Conservation (phyloP, 1,140 invertebrate species). For the Magallana ariakensis region DNA sequence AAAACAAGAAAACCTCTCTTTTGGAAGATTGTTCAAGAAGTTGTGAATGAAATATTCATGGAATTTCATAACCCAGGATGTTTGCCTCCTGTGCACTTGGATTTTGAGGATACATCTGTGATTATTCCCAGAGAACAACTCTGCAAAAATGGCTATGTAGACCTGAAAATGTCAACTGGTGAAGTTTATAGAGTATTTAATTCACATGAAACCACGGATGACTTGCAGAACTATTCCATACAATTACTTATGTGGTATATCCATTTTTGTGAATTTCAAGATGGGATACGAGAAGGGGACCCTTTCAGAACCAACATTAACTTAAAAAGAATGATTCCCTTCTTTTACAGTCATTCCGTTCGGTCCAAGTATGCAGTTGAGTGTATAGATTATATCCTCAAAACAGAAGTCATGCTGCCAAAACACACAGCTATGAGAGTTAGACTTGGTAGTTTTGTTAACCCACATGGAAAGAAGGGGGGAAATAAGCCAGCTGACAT, state of each 20-base stretch:
- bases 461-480: constrained; percentile 44
- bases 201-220: neutral
- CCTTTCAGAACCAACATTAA: constrained; percentile 25
- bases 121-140: constrained; percentile 13
- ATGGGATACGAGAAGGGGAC: constrained; percentile 34
- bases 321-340: constrained; percentile 40
- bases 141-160: constrained; percentile 23
- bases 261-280: constrained; percentile 35
- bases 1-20: constrained; percentile 14
- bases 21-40: constrained; percentile 7
- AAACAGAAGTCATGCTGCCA: constrained; percentile 55
- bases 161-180: constrained; percentile 10
- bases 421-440: constrained; percentile 40
- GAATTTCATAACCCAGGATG: constrained; percentile 25
- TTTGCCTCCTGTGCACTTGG: constrained; percentile 9
- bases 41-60: constrained; percentile 31
- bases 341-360: constrained; percentile 42
- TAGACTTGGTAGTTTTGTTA: constrained; percentile 55
- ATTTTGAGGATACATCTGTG: constrained; percentile 3
- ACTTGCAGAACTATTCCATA: neutral
- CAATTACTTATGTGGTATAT: constrained; percentile 30
- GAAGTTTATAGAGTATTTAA: neutral
- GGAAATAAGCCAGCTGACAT: constrained; percentile 60
- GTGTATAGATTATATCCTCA: constrained; percentile 42
- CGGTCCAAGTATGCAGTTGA: constrained; percentile 43